Base-by-base conservation (phyloP, 2,888 invertebrate species). In the Drosophila planitibia region DNA sequence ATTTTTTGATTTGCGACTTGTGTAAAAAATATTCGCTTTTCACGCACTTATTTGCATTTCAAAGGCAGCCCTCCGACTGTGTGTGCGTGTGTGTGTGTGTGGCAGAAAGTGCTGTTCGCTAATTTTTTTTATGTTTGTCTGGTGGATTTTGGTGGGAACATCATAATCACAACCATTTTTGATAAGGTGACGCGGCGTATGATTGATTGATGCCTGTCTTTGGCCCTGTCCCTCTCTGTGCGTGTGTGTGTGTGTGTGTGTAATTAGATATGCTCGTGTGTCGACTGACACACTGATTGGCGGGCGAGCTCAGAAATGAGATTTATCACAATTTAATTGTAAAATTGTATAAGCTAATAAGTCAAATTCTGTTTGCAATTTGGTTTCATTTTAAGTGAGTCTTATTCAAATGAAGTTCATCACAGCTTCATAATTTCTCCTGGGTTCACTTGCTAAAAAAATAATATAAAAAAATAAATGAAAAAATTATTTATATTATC, bases 11-110 rank as follows among this genome's bases (percentile, higher is more conserved):
- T 78, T 78, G 74, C 69, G 79, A 79, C 63, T 70, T 74, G 74
- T 74, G 74, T 67, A 54, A 52, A 39, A 73, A 73, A 82, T 54
- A 65, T 78, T 73, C 69, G 65, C 68, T 63, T 78, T 62, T 58
- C 72, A 60, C 73, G 69, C 82, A 77, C 64, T 82, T 83, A 85
- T 89, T 85, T 90, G 86, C 91, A 89, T 86, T 81, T 86, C 89
- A 90, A 86, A 86, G 84, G 76, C 57, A 47, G 49, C 32, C 12
- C 32, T 41, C 35, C 35, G 14, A 44, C 35, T 22, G 60, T 60
- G 62, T 25, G 60, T 49, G 53, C 19, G 37, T 70, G 25, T 25
- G 25, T 35, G 61, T 41, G 63, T 59, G 52, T 39, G 25, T 67
- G 55, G 5, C 0, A 1, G 22, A 52, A 35, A 60, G 33, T 55